Base-by-base conservation (phyloP, 2,797 vertebrate species). In the Erithacus rubecula region DNA sequence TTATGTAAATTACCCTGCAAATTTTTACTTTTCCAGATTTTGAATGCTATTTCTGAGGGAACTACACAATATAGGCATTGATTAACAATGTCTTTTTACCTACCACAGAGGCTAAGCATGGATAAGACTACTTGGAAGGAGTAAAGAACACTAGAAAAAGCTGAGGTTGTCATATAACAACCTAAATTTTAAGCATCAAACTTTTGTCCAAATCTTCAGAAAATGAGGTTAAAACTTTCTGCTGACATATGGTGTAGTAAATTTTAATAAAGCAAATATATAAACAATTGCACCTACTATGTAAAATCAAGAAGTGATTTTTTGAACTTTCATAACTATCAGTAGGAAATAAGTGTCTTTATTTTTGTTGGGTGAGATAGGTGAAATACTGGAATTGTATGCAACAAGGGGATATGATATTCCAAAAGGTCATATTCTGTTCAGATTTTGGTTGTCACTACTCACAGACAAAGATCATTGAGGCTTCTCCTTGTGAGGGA, bases 21-120 rank as follows among this genome's bases (percentile, higher is more conserved):
- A 87, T 95, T 97, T 92, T 97, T 96, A 69, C 46, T 96, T 96
- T 97, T 95, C 80, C 90, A 96, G 79, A 80, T 95, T 94, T 90
- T 93, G 86, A 97, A 96, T 97, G 93, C 74, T 95, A 68, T 91
- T 96, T 98, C 95, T 95, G 96, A 97, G 95, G 96, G 84, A 41
- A 26, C 59, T 95, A 95, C 94, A 95, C 86, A 95, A 94, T 93
- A 87, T 95, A 96, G 95, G 95, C 95, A 94, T 80, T 95, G 94
- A 97, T 97, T 97, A 97, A 95, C 80, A 93, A 87, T 82, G 76
- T 96, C 91, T 94, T 95, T 96, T 96, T 97, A 97, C 97, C 96
- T 98, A 97, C 96, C 90, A 80, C 94, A 97, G 92, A 97, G 95
- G 86, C 94, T 96, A 97, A 96, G 87, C 70, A 89, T 68, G 69